phyloP scores from a whole-genome alignment of 2,797 vertebrate species.

The Clarias fuscus region DNA sequence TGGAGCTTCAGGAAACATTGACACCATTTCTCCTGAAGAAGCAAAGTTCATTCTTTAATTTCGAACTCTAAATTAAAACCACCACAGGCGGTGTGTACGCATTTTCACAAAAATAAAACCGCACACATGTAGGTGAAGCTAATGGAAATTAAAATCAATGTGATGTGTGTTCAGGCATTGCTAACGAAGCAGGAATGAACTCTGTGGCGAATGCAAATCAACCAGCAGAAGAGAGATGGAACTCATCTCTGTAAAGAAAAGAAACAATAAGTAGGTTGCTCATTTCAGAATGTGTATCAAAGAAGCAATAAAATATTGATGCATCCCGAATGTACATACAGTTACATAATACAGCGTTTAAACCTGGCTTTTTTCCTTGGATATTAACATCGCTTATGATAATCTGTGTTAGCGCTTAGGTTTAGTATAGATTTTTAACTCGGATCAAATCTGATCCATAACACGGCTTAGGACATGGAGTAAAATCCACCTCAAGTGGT shows the following conservation, averaged over 20 bases:
- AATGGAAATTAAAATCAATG: conserved; percentile 16
- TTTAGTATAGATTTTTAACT: not conserved
- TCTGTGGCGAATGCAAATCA: not conserved
- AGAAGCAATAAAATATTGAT: not conserved
- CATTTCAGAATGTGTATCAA: not conserved
- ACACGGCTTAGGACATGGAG: not conserved
- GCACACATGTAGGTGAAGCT: not conserved
- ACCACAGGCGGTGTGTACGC: not conserved
- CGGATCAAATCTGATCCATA: not conserved
- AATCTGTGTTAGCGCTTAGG: not conserved
- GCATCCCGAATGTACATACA: not conserved
- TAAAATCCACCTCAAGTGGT: not conserved
- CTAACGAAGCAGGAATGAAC: not conserved
- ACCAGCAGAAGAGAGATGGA: not conserved
- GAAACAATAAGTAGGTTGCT: not conserved
- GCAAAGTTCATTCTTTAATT: not conserved
- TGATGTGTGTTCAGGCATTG: conserved; percentile 3
- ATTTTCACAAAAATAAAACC: not conserved
- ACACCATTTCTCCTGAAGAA: not conserved
- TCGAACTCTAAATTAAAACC: conserved; percentile 2
- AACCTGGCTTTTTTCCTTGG: not conserved
- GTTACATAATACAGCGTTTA: not conserved
- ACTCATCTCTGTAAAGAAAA: not conserved
- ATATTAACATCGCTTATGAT: not conserved
- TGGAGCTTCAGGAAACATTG: not conserved